Evolutionary conservation across 2,113 vertebrate species (phyloP).

Genomic region (Erythrocercus mccallii): DNA sequence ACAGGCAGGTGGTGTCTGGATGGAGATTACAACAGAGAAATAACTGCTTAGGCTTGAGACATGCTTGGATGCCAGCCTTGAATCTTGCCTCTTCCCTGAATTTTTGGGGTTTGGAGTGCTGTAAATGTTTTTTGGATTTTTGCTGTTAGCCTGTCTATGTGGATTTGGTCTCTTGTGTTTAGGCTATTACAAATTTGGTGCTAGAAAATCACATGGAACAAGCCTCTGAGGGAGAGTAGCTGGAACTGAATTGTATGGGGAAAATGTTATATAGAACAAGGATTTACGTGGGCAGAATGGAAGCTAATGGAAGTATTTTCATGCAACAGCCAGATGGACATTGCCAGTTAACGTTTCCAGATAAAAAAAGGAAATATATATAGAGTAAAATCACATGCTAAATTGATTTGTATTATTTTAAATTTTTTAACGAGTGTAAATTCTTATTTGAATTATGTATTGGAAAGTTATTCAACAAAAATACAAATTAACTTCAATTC

Average conservation of each 20-base stretch:
- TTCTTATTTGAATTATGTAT: background rate
- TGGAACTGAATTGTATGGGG: background rate
- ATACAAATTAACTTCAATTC: background rate
- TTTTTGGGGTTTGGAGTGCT: background rate
- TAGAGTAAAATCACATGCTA: background rate
- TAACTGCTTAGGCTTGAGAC: background rate
- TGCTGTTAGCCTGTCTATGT: rapidly evolving
- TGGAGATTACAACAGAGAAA: background rate
- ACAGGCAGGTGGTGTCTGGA: too few species aligned
- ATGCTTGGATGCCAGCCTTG: rapidly evolving
- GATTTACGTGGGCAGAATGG: background rate
- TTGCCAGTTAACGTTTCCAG: background rate
- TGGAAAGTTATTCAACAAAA: background rate
- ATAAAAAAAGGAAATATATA: background rate
- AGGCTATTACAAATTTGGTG: background rate
- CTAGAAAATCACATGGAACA: background rate
- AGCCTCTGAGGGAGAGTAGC: background rate
- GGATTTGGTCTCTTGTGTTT: background rate
- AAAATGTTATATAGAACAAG: background rate
- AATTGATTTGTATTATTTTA: background rate
- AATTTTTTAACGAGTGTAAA: background rate
- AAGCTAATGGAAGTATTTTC: background rate
- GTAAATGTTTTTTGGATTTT: background rate
- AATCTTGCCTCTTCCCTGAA: background rate
- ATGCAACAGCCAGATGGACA: background rate